phyloP scores from a whole-genome alignment of 1,140 invertebrate genomes.

The Vanessa tameamea region DNA sequence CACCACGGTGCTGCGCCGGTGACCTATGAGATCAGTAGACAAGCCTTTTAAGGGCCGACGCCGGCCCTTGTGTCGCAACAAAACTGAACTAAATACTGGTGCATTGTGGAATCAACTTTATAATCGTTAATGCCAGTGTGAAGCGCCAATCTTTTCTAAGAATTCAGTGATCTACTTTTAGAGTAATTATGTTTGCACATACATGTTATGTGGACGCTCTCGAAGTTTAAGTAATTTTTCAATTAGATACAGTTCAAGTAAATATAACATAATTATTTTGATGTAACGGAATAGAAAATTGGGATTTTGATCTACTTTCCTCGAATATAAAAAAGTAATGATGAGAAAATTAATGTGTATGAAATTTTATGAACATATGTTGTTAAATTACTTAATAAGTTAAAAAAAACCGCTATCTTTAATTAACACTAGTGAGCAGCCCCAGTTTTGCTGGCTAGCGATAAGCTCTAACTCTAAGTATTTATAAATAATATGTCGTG shows the following conservation, averaged over 20 bases:
- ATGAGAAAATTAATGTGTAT: too few species aligned
- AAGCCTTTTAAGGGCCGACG: conserved; percentile 69
- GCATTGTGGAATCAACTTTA: conserved; percentile 33
- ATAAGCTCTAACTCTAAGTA: too few species aligned
- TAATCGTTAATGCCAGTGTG: conserved; percentile 3
- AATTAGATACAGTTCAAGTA: neutral
- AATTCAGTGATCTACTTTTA: conserved; percentile 5
- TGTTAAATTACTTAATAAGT: too few species aligned
- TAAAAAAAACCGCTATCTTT: too few species aligned
- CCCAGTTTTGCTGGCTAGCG: too few species aligned
- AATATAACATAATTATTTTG: neutral
- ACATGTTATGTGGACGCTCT: neutral
- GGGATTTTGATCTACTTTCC: too few species aligned
- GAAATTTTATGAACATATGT: too few species aligned
- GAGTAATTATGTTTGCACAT: conserved; percentile 6
- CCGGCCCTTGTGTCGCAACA: conserved; percentile 61
- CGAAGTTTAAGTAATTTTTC: neutral
- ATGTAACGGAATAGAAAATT: too few species aligned
- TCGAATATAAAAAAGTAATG: too few species aligned
- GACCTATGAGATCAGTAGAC: conserved; percentile 69
- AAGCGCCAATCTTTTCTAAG: conserved; percentile 11
- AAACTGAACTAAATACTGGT: conserved; percentile 33
- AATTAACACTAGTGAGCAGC: too few species aligned
- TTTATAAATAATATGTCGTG: too few species aligned
- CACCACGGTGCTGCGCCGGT: conserved; percentile 39